These are phyloP conservation scores for Hymenochirus boettgeri DNA, from an alignment of 2,113 vertebrate species.

Conservation along the genomic window DNA sequence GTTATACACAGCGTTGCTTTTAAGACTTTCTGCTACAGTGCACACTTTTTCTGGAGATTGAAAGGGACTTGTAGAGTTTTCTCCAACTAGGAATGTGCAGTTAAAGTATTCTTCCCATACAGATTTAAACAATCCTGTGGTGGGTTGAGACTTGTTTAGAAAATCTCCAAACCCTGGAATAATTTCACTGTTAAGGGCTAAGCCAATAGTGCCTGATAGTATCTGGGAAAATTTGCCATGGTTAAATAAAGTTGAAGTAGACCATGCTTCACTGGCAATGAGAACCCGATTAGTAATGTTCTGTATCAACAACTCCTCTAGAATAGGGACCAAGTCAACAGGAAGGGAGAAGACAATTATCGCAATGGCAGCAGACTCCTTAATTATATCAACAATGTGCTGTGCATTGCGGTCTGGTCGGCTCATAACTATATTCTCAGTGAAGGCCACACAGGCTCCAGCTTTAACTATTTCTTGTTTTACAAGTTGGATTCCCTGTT, in stretches of 20 bases:
- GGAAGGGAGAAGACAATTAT: slow-evolving; percentile 37
- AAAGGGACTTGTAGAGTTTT: not conserved
- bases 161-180: slow-evolving; percentile 28
- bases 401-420: slow-evolving; percentile 9
- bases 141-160: not conserved
- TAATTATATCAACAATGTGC: slow-evolving; percentile 13
- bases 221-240: not conserved
- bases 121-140: slow-evolving; percentile 1
- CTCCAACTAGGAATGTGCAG: not conserved
- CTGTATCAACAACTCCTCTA: slow-evolving; percentile 18
- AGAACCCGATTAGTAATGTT: slow-evolving; percentile 38
- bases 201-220: slow-evolving; percentile 43
- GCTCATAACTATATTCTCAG: slow-evolving; percentile 13
- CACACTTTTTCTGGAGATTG: not conserved
- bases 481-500: slow-evolving; percentile 15
- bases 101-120: slow-evolving; percentile 15
- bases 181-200: slow-evolving; percentile 19
- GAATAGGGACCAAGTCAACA: slow-evolving; percentile 19
- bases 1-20: slow-evolving; percentile 9
- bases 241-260: slow-evolving; percentile 23
- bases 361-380: slow-evolving; percentile 11
- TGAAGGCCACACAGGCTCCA: slow-evolving; percentile 23
- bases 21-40: slow-evolving; percentile 16
- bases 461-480: slow-evolving; percentile 16
- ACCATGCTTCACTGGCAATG: slow-evolving; percentile 49